Conservation (phyloP, 2,888 invertebrate genomes). For the Allolobophora icterica region DNA sequence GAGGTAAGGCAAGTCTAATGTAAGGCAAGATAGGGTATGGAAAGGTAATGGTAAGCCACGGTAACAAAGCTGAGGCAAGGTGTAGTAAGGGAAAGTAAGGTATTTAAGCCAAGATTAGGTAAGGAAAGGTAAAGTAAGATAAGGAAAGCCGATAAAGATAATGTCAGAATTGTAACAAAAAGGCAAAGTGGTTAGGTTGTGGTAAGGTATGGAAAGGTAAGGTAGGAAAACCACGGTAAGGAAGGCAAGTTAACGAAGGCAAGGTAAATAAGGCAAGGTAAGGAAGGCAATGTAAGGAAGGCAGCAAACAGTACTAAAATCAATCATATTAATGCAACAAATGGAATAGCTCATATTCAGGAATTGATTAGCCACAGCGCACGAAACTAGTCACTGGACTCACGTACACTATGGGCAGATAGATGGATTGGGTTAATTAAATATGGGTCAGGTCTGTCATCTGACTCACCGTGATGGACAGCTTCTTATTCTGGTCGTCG, state of each 20-base stretch:
- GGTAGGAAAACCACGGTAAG: not conserved
- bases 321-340: not conserved
- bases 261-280: not conserved
- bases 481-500: slow-evolving; percentile 34
- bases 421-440: not conserved
- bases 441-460: not conserved
- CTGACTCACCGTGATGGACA: slow-evolving; percentile 29
- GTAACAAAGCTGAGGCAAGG: too few relatives aligned
- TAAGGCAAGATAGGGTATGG: not conserved
- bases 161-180: not conserved
- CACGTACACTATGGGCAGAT: not conserved
- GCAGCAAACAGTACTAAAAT: not conserved
- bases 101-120: not conserved
- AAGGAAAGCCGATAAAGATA: not conserved
- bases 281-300: not conserved
- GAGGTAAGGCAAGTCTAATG: too few relatives aligned
- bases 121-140: not conserved
- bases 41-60: not conserved
- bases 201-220: not conserved
- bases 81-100: too few relatives aligned
- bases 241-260: not conserved
- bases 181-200: too few relatives aligned
- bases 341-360: not conserved
- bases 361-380: too few relatives aligned
- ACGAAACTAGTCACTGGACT: not conserved